Conservation (phyloP, 2,113 vertebrate genomes). For the Saguinus midas region DNA sequence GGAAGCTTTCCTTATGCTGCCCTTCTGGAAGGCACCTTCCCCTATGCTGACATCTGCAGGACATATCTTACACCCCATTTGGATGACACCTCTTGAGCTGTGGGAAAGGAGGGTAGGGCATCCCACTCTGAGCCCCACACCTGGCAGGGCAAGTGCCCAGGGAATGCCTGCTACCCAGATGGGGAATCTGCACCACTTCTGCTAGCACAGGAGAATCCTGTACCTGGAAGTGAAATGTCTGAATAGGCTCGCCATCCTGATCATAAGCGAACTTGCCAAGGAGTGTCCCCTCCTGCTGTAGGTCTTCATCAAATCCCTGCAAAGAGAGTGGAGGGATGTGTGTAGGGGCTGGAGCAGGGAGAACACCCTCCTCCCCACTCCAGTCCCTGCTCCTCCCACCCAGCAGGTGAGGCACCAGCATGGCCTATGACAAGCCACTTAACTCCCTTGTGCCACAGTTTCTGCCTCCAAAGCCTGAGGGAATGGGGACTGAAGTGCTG, state of each 20-base stretch:
- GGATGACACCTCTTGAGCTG: neutral
- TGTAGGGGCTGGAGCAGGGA: neutral
- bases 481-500: accelerated
- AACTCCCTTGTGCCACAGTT: neutral
- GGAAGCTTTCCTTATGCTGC: neutral
- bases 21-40: neutral
- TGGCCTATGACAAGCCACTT: neutral
- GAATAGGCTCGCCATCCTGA: conserved; percentile 89
- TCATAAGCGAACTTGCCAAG: conserved; percentile 91
- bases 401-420: neutral
- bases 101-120: neutral
- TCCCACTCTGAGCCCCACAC: neutral
- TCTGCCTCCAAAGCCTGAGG: neutral
- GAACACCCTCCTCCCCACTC: neutral
- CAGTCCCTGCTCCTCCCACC: accelerated
- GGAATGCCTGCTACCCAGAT: accelerated
- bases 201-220: neutral
- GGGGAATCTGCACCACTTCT: too few relatives aligned
- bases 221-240: conserved; percentile 92
- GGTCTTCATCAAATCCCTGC: conserved; percentile 90
- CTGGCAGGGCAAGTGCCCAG: neutral
- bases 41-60: neutral
- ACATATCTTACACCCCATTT: neutral
- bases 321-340: neutral
- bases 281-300: conserved; percentile 86